These are phyloP conservation scores for Chelonus insularis DNA, from an alignment of 1,140 invertebrate genomes.

Conservation along the genomic window DNA sequence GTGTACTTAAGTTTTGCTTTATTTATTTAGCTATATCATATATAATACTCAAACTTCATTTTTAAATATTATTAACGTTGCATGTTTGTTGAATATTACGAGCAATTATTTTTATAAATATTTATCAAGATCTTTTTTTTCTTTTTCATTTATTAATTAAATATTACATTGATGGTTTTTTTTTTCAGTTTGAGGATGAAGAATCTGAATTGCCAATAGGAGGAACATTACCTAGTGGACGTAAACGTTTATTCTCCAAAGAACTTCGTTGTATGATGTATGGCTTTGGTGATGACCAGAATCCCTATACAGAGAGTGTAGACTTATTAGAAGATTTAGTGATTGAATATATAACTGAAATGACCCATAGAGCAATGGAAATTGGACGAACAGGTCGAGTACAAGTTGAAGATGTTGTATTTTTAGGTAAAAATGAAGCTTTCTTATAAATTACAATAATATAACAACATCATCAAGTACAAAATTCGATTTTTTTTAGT, in stretches of 20 bases:
- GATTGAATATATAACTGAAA: conserved; percentile 97
- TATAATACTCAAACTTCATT: too few species aligned
- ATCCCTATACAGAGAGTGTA: conserved; percentile 98
- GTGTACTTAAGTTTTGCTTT: too few species aligned
- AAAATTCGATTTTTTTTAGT: conserved; percentile 65
- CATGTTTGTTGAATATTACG: too few species aligned
- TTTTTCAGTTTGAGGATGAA: conserved; percentile 66
- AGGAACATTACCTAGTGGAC: conserved; percentile 68
- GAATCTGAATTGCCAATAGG: conserved; percentile 65
- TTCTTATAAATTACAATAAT: conserved; percentile 3
- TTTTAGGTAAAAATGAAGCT: conserved; percentile 64
- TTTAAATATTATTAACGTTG: too few species aligned
- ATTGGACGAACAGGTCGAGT: conserved; percentile 92
- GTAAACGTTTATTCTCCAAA: conserved; percentile 86
- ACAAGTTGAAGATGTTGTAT: conserved; percentile 97
- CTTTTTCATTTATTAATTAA: too few species aligned
- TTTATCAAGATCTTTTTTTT: too few species aligned
- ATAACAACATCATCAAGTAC: conserved; percentile 12
- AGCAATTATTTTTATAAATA: too few species aligned
- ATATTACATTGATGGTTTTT: background rate
- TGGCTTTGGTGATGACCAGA: conserved; percentile 99
- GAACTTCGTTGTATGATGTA: conserved; percentile 99
- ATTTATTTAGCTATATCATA: too few species aligned
- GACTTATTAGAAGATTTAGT: conserved; percentile 97
- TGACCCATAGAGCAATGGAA: conserved; percentile 92